Base-by-base conservation (phyloP, 2,797 vertebrate species). In the Oceanodroma leucorhoa region DNA sequence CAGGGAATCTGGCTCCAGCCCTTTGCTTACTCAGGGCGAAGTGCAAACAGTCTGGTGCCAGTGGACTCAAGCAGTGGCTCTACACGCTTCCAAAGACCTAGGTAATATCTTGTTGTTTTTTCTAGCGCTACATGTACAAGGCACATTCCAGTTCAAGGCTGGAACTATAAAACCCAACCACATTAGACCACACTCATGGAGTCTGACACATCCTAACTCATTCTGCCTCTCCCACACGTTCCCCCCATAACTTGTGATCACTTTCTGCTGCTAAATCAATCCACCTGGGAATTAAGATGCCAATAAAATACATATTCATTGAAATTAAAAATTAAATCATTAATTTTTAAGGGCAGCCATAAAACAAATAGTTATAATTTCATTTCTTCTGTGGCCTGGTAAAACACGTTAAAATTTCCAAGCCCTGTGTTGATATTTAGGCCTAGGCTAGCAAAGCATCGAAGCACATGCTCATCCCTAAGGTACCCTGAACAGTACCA, bases 21-120 rank as follows among this genome's bases (percentile, higher is more conserved):
- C 30, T 66, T 89, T 54, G 21, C 36, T 78, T 43, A 29, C 40
- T 38, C 9, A 20, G 27, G 73, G 55, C 46, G 36, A 66, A 38
- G 6, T 21, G 23, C 22, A 64, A 36, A 9, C 14, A 84, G 15
- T 10, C 34, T 69, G 64, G 16, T 51, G 55, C 21, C 34, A n/a
- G 18, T 24, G 19, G 43, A 50, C 24, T 76, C 29, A 46, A 58
- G 23, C 69, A 46, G 32, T 8, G 67, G 64, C n/a, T 84, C 38
- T 61, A 34, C 6, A 1, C 0, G 0, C 54, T 69, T 78, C 48
- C 41, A 26, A 67, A 93, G 38, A 20, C 2, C 11, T 15, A 24
- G 12, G 55, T 17, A 55, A 16, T 5, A 36, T 4, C 30, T 62
- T 2, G 1, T 5, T 0, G 0, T 6, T 48, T 77, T 60, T 86